A percentile compares a stretch with the other conserved stretches of the same genome.
These are phyloP conservation scores for Gymnosoma rotundatum DNA, from an alignment of 2,888 invertebrate genomes.

Conservation along the genomic window DNA sequence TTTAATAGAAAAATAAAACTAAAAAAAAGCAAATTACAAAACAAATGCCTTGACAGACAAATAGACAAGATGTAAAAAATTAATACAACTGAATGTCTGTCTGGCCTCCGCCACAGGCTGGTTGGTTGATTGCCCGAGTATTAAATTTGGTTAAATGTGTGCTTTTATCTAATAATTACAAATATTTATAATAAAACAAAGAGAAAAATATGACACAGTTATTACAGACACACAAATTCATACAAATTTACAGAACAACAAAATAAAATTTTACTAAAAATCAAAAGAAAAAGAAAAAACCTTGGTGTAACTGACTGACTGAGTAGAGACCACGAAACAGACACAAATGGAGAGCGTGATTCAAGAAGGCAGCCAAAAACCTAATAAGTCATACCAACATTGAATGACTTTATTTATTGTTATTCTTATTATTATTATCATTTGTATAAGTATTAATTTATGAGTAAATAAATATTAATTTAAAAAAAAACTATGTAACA, in stretches of 20 bases:
- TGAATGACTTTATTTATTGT: conserved; percentile 38
- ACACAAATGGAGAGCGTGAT: too few species aligned
- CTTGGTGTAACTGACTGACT: conserved; percentile 5
- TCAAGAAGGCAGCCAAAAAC: conserved; percentile 1
- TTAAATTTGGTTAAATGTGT: background rate
- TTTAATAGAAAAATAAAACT: too few species aligned
- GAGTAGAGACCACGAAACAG: background rate
- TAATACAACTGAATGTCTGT: too few species aligned
- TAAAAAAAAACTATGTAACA: conserved; percentile 6
- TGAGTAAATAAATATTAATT: conserved; percentile 25
- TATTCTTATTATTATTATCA: conserved; percentile 19
- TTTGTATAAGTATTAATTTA: conserved; percentile 43
- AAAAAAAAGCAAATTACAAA: too few species aligned
- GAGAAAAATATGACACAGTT: background rate
- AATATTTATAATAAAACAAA: conserved; percentile 30
- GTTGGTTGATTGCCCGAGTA: too few species aligned
- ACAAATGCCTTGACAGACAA: too few species aligned
- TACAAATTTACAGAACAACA: background rate
- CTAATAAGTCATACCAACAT: conserved; percentile 47
- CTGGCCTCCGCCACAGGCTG: too few species aligned
- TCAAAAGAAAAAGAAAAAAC: background rate
- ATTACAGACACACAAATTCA: background rate
- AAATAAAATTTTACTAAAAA: too few species aligned
- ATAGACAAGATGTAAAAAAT: too few species aligned
- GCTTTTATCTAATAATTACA: conserved; percentile 39